A percentile compares a stretch with the other conserved stretches of the same genome.
Conservation (phyloP, 2,113 vertebrate genomes). For the Carassius auratus region DNA sequence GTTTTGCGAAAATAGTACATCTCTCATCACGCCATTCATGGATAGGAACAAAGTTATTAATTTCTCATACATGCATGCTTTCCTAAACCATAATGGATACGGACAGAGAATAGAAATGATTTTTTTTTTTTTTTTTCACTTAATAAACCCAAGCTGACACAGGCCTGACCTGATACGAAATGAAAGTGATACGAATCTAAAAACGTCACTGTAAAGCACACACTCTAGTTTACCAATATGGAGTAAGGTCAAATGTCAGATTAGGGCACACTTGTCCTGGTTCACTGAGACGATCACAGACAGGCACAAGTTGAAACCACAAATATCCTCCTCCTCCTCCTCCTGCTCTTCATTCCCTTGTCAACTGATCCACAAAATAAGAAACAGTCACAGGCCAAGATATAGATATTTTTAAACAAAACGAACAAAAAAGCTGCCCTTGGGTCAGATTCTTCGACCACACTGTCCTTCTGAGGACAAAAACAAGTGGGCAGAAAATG, state of each 20-base stretch:
- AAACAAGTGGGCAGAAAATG: conserved; percentile 30
- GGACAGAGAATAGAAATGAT: neutral
- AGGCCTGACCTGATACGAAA: conserved; percentile 18
- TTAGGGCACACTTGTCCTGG: conserved; percentile 59
- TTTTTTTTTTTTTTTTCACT: conserved; percentile 3
- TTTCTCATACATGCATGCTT: conserved; percentile 13
- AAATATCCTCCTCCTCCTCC: conserved; percentile 61
- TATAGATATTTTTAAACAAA: conserved; percentile 25
- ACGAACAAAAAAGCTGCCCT: conserved; percentile 46
- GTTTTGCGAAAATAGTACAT: neutral
- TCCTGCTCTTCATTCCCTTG: conserved; percentile 42
- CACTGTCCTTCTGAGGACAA: conserved; percentile 22
- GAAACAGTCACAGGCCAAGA: conserved; percentile 76
- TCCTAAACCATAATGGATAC: conserved; percentile 13
- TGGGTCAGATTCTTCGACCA: conserved; percentile 25
- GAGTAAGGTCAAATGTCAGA: conserved; percentile 68
- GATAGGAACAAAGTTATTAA: neutral
- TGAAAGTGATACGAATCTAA: conserved; percentile 66
- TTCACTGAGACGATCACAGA: conserved; percentile 75
- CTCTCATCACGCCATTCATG: too few relatives aligned
- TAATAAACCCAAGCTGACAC: conserved; percentile 21
- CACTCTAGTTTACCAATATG: conserved; percentile 64
- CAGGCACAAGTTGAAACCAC: conserved; percentile 77
- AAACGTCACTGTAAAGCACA: conserved; percentile 62
- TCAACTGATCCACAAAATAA: conserved; percentile 56